Base-by-base conservation (phyloP, 30 jellyfish, hydroid and myxozoan species). In the Sanderia malayensis region DNA sequence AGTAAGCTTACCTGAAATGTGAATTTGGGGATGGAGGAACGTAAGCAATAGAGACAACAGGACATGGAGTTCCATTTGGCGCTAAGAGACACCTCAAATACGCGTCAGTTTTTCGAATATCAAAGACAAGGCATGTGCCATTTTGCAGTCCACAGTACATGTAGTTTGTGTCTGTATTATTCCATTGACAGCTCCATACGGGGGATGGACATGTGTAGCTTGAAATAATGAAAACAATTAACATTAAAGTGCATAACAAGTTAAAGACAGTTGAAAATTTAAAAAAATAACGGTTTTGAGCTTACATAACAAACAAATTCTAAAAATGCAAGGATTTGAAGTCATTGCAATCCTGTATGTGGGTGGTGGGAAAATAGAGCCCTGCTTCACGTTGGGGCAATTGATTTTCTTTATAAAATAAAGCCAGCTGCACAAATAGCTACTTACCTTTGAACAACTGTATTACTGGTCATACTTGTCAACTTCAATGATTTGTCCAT, bases 121-220 rank as follows among this genome's bases (percentile, higher is more conserved):
- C 97, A 52, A 17, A 89, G 17, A 89, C 73, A 46, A 70, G 78
- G 61, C 97, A 89, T 28, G 76, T 30, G 20, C 97, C 97, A 55
- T 82, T 89, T 45, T 83, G 95, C 9, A 89, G 85, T 31, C 97
- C 97, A 32, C 82, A 93, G 85, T 82, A 82, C 2, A 89, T 44
- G 75, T 22, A 82, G 66, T 89, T 89, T 29, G 86, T 44, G 71
- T 89, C 76, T 32, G 86, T 11, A 13, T 58, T 78, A 59, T 89
- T 78, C 97, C 97, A 89, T 33, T 78, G 84, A 59, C 97, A 89
- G 28, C 94, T 70, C 97, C 97, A 89, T 1, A 89, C 95, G 1
- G 97, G 92, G 9, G 86, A 64, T 4, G 97, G 95, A 59, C 97
- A 89, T 0, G 77, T 79, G 77, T 82, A 89, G 64, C 97, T 89